phyloP scores from a whole-genome alignment of 2,797 vertebrate genomes.

The Rhincodon typus region DNA sequence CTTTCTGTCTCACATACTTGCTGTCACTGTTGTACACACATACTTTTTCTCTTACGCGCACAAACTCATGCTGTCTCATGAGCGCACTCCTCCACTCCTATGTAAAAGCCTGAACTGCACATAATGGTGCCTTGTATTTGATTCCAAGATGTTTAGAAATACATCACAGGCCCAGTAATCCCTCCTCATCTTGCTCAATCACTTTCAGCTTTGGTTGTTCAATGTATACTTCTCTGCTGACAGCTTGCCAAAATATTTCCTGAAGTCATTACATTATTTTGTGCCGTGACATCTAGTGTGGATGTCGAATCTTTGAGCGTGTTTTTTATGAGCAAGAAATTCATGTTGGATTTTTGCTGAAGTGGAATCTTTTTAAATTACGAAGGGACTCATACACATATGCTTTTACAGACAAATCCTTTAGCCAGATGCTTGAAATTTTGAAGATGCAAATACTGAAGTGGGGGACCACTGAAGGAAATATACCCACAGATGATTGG shows the following conservation, averaged over 20 bases:
- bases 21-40: too few relatives aligned
- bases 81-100: too few relatives aligned
- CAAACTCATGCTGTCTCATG: too few relatives aligned
- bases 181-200: too few relatives aligned
- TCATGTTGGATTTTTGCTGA: not conserved
- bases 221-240: constrained; percentile 5
- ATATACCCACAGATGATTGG: not conserved
- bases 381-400: not conserved
- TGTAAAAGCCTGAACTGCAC: not conserved
- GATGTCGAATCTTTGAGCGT: not conserved
- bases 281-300: not conserved
- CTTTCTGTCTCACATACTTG: too few relatives aligned
- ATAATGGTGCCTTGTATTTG: not conserved
- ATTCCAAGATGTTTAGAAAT: not conserved
- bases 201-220: not conserved
- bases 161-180: not conserved
- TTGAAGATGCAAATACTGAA: too few relatives aligned
- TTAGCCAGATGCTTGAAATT: not conserved
- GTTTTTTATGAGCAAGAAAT: not conserved
- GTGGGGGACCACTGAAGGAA: not conserved
- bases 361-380: not conserved
- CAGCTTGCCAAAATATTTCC: constrained; percentile 35
- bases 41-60: too few relatives aligned
- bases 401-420: not conserved
- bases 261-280: not conserved